These are phyloP conservation scores for Tachina lurida DNA, from an alignment of 2,888 invertebrate genomes.

Conservation along the genomic window DNA sequence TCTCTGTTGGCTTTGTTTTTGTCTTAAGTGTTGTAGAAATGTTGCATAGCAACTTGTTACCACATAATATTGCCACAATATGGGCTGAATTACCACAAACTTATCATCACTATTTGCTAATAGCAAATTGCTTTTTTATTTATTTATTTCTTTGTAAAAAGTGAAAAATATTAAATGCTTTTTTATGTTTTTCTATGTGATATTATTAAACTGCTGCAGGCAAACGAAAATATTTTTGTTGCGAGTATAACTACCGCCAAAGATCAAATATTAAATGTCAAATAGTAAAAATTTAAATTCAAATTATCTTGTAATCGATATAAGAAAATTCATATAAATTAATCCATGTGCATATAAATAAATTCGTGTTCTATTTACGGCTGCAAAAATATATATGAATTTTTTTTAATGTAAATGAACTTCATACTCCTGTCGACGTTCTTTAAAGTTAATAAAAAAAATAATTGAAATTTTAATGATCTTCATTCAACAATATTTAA, in stretches of 20 bases:
- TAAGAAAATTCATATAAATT: no score
- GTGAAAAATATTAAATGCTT: slow-evolving; percentile 13
- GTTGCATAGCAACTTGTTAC: slow-evolving; percentile 46
- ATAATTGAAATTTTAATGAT: no score
- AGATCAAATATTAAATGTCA: slow-evolving; percentile 62
- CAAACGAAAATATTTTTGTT: neutral
- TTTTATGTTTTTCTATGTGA: slow-evolving; percentile 26
- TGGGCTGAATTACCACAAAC: slow-evolving; percentile 36
- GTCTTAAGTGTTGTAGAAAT: slow-evolving; percentile 34
- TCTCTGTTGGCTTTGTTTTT: slow-evolving; percentile 19
- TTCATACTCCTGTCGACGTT: no score
- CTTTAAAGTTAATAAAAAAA: no score
- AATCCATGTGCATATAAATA: no score
- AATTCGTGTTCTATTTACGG: no score
- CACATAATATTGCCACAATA: slow-evolving; percentile 21
- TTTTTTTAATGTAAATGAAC: no score
- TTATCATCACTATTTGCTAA: slow-evolving; percentile 33
- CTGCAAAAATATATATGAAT: no score
- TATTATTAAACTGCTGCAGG: slow-evolving; percentile 36
- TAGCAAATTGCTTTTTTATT: slow-evolving; percentile 14
- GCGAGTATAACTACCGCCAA: slow-evolving; percentile 32
- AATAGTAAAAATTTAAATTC: neutral
- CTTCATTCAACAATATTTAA: no score
- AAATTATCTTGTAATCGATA: neutral
- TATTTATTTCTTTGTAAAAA: slow-evolving; percentile 15